Conservation (phyloP, 2,888 invertebrate species). For the Leucozona laternaria region DNA sequence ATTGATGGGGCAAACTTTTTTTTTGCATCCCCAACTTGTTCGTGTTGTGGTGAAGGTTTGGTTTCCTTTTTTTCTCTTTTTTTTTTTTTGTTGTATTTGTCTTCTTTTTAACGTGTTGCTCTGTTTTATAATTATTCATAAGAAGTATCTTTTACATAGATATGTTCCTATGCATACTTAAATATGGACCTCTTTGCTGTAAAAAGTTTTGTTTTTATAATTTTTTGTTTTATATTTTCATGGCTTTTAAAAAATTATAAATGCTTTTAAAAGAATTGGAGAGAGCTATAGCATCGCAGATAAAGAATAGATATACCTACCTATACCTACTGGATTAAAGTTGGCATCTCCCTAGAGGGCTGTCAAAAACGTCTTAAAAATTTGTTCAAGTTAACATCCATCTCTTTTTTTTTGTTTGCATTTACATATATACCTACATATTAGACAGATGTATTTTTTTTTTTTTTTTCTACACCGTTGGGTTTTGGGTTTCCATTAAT, state of each 20-base stretch:
- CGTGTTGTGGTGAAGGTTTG: constrained; percentile 11
- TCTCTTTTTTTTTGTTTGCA: constrained; percentile 4
- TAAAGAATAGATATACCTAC: not conserved
- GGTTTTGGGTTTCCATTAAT: constrained; percentile 61
- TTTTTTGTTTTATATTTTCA: constrained; percentile 38
- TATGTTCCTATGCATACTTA: constrained; percentile 15
- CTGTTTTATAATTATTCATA: constrained; percentile 64
- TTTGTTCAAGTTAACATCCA: constrained; percentile 30
- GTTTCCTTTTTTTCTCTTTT: constrained; percentile 14
- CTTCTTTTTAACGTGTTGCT: constrained; percentile 62
- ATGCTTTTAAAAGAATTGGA: constrained; percentile 54
- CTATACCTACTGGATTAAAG: constrained; percentile 47
- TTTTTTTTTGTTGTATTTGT: constrained; percentile 5
- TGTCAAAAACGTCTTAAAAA: constrained; percentile 49
- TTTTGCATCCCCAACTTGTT: constrained; percentile 10
- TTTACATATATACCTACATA: not conserved
- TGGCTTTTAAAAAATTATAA: constrained; percentile 63
- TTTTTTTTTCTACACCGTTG: constrained; percentile 5
- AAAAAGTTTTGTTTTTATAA: constrained; percentile 48
- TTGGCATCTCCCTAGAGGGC: constrained; percentile 45
- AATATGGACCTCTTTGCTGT: constrained; percentile 28
- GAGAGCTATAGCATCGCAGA: not conserved
- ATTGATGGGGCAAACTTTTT: constrained; percentile 49
- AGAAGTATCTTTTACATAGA: constrained; percentile 38
- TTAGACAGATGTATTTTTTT: constrained; percentile 2